Conservation (phyloP, 1,140 invertebrate species). For the Lepidostoma basale region DNA sequence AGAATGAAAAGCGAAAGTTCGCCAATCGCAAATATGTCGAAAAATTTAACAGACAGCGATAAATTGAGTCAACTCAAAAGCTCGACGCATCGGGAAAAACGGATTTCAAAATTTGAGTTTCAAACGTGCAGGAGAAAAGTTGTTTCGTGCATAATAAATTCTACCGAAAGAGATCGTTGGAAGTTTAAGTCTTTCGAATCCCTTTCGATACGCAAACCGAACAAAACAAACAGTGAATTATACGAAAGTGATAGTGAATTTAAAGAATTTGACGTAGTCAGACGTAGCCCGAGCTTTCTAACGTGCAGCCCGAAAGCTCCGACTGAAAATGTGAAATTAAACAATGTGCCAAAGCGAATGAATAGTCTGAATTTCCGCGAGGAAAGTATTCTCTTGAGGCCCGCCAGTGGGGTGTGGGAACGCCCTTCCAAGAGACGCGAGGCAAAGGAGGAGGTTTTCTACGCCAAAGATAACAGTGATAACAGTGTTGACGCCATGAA, state of each 20-base stretch:
- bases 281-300: neutral
- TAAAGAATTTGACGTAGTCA: neutral
- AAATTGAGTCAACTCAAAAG: neutral
- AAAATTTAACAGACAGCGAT: constrained; percentile 23
- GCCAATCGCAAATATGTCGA: neutral
- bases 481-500: neutral
- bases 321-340: neutral
- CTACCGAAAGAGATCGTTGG: constrained; percentile 11
- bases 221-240: no score
- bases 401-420: constrained; percentile 10
- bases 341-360: constrained; percentile 4
- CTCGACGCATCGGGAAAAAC: neutral
- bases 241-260: neutral
- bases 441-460: constrained; percentile 6
- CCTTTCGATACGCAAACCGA: neutral
- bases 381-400: constrained; percentile 37
- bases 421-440: neutral
- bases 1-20: neutral
- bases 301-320: neutral
- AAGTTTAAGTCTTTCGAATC: neutral
- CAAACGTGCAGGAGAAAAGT: constrained; percentile 4
- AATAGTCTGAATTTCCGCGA: constrained; percentile 36
- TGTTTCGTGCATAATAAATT: neutral
- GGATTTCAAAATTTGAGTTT: neutral
- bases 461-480: neutral